Evolutionary conservation across 2,888 invertebrate genomes (phyloP).

Genomic region (Caenorhabditis japonica): DNA sequence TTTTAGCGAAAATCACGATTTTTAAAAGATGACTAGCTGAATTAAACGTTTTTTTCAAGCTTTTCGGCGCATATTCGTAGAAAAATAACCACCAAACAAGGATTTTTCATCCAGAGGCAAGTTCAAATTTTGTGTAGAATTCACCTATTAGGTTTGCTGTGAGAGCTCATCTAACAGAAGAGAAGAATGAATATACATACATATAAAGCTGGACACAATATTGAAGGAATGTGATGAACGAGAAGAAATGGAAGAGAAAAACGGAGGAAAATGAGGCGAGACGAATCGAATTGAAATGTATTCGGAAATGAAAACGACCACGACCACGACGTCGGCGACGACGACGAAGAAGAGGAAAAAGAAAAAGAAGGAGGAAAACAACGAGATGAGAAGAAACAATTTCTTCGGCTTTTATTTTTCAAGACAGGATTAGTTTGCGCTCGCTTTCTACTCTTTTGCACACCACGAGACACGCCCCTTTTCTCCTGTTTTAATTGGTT

Average conservation of each 20-base stretch:
- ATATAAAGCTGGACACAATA: constrained; percentile 15
- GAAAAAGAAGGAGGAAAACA: constrained; percentile 9
- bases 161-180: too few relatives aligned
- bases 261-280: constrained; percentile 17
- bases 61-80: too few relatives aligned
- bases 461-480: too few relatives aligned
- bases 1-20: too few relatives aligned
- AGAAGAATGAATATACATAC: background rate
- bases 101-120: too few relatives aligned
- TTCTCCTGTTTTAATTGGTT: too few relatives aligned
- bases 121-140: too few relatives aligned
- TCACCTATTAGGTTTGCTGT: too few relatives aligned
- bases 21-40: too few relatives aligned
- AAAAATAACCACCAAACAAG: too few relatives aligned
- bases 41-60: too few relatives aligned
- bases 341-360: constrained; percentile 14
- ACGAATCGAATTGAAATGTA: constrained; percentile 44
- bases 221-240: constrained; percentile 12
- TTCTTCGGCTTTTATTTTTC: constrained; percentile 12
- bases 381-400: constrained; percentile 29
- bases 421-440: constrained; percentile 32
- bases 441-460: constrained; percentile 21
- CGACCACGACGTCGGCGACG: too few relatives aligned
- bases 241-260: constrained; percentile 31
- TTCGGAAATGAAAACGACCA: constrained; percentile 24